A percentile compares a stretch with the other conserved stretches of the same genome.
Evolutionary conservation across 1,140 invertebrate species (phyloP).

Genomic region (Drosophila athabasca): DNA sequence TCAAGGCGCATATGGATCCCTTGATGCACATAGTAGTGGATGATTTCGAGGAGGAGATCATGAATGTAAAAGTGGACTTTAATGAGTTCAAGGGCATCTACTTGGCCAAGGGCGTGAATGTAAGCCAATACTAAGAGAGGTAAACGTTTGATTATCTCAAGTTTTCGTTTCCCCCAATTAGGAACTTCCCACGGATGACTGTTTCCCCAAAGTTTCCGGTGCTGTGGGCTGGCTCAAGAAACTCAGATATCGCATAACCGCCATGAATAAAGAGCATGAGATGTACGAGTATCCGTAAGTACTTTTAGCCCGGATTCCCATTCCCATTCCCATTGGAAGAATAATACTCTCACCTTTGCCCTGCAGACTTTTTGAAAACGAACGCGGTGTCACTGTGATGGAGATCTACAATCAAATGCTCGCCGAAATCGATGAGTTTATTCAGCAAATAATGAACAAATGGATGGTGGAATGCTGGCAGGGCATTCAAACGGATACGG

Average conservation of each 20-base stretch:
- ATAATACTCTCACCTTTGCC: neutral
- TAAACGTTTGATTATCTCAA: neutral
- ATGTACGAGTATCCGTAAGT: conserved; percentile 73
- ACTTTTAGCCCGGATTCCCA: neutral
- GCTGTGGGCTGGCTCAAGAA: conserved; percentile 56
- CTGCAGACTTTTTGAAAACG: conserved; percentile 61
- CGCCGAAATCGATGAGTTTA: conserved; percentile 52
- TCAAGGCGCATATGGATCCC: conserved; percentile 84
- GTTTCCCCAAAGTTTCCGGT: conserved; percentile 64
- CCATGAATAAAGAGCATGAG: conserved; percentile 52
- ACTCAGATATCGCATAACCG: conserved; percentile 50
- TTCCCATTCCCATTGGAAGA: no score
- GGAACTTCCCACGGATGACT: conserved; percentile 57
- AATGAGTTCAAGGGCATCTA: conserved; percentile 50
- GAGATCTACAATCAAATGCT: conserved; percentile 49
- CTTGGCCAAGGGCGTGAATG: conserved; percentile 16
- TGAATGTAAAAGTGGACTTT: conserved; percentile 85
- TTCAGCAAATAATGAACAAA: conserved; percentile 42
- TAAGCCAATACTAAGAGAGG: conserved; percentile 6
- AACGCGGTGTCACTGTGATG: conserved; percentile 50
- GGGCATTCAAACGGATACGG: conserved; percentile 49
- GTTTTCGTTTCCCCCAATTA: neutral
- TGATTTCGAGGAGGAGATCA: conserved; percentile 87
- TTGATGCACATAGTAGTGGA: conserved; percentile 63
- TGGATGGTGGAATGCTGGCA: conserved; percentile 52